Conservation (phyloP, 1,140 invertebrate species). For the Phortica variegata region DNA sequence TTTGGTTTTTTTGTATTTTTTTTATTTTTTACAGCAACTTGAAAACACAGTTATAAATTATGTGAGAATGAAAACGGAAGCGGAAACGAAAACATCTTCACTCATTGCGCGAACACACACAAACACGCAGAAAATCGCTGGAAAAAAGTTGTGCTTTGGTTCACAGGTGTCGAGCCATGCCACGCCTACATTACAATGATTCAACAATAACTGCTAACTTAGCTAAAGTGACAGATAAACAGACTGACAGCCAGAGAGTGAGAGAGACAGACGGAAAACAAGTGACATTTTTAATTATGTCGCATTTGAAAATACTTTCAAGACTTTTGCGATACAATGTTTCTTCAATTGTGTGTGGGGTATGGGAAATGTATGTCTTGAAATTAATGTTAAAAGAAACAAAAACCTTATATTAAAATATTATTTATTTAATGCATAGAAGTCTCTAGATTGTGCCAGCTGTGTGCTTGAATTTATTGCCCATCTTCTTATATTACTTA, state of each 20-base stretch:
- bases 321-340: conserved; percentile 1
- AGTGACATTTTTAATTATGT: conserved; percentile 33
- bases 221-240: background rate
- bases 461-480: conserved; percentile 28
- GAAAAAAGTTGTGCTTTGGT: conserved; percentile 22
- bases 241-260: background rate
- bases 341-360: background rate
- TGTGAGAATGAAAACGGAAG: too few relatives aligned
- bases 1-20: too few relatives aligned
- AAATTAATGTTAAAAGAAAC: too few relatives aligned
- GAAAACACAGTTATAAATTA: too few relatives aligned
- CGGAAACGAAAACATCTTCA: too few relatives aligned
- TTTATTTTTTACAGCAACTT: too few relatives aligned
- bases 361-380: conserved; percentile 7
- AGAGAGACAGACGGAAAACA: conserved; percentile 3
- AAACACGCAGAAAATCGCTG: conserved; percentile 23
- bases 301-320: conserved; percentile 20
- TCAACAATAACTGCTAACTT: too few relatives aligned
- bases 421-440: conserved; percentile 29
- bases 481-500: too few relatives aligned
- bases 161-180: conserved; percentile 14
- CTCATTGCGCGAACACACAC: background rate
- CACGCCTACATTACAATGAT: too few relatives aligned
- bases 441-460: conserved; percentile 5
- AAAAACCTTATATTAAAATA: conserved; percentile 3